These are phyloP conservation scores for Labrus mixtus DNA, from an alignment of 2,113 vertebrate species.

Conservation along the genomic window DNA sequence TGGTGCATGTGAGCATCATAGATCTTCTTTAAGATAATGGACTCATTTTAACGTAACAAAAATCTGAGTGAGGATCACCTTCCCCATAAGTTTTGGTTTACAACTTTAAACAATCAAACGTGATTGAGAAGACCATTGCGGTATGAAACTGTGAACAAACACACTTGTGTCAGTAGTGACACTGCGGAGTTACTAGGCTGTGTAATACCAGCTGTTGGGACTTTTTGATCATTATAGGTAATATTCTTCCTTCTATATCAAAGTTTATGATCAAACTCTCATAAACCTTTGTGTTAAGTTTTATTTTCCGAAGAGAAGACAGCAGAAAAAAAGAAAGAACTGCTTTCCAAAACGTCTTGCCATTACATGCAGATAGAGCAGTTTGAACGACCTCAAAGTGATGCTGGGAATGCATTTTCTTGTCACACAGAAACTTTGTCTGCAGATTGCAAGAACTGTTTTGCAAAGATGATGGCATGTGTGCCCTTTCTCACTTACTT, in stretches of 20 bases:
- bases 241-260: neutral
- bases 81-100: no score
- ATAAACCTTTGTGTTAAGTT: neutral
- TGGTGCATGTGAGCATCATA: no score
- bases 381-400: neutral
- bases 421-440: neutral
- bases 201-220: no score
- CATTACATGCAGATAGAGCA: neutral
- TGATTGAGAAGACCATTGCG: no score
- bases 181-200: no score
- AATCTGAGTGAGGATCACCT: no score
- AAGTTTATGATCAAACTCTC: neutral
- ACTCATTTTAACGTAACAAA: no score
- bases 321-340: neutral
- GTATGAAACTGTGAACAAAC: no score
- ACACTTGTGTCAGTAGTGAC: no score
- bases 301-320: neutral
- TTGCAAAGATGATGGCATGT: neutral
- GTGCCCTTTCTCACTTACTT: constrained; percentile 7
- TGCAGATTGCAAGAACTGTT: neutral
- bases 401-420: neutral
- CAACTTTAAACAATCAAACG: no score
- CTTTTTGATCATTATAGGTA: neutral
- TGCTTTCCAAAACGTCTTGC: neutral
- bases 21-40: no score